Percentiles rank a stretch among this genome's conserved stretches.
These are phyloP conservation scores for Drosophila atripex DNA, from an alignment of 2,888 invertebrate species.

Conservation along the genomic window DNA sequence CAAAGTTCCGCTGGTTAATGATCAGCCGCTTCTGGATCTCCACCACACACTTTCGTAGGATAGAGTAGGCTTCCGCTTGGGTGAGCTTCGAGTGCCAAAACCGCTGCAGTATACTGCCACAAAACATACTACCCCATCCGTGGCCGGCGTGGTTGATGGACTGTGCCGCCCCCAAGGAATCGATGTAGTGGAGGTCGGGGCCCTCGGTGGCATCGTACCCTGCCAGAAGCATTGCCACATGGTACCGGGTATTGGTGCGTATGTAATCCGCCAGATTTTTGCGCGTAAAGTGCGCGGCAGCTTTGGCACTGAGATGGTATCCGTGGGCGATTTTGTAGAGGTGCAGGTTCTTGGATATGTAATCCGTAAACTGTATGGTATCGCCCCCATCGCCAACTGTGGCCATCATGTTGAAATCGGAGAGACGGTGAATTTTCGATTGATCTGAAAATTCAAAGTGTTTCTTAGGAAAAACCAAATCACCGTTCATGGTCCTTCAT, in stretches of 20 bases:
- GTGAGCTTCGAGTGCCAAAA: constrained; percentile 91
- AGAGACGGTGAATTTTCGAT: constrained; percentile 95
- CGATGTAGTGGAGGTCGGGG: constrained; percentile 95
- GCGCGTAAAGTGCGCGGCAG: constrained; percentile 96
- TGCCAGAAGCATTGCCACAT: constrained; percentile 75
- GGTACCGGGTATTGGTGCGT: constrained; percentile 88
- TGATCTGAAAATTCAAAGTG: constrained; percentile 87
- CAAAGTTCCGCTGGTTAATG: constrained; percentile 95
- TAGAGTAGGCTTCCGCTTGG: constrained; percentile 90
- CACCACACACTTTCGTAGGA: constrained; percentile 93
- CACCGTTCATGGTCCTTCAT: no score
- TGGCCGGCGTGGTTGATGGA: constrained; percentile 95
- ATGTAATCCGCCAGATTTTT: constrained; percentile 95
- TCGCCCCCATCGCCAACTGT: constrained; percentile 97
- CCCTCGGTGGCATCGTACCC: constrained; percentile 91
- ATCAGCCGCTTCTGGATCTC: constrained; percentile 96
- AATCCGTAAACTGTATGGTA: constrained; percentile 97
- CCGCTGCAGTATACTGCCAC: constrained; percentile 95
- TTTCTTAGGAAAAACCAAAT: no score
- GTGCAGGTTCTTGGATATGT: constrained; percentile 97
- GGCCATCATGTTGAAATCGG: constrained; percentile 94
- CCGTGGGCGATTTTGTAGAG: constrained; percentile 98
- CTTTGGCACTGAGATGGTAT: constrained; percentile 95
- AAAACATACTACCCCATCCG: constrained; percentile 97
- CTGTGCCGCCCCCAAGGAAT: constrained; percentile 95